phyloP scores from a whole-genome alignment of 1,140 invertebrate species.

The Macrostomum lignano region DNA sequence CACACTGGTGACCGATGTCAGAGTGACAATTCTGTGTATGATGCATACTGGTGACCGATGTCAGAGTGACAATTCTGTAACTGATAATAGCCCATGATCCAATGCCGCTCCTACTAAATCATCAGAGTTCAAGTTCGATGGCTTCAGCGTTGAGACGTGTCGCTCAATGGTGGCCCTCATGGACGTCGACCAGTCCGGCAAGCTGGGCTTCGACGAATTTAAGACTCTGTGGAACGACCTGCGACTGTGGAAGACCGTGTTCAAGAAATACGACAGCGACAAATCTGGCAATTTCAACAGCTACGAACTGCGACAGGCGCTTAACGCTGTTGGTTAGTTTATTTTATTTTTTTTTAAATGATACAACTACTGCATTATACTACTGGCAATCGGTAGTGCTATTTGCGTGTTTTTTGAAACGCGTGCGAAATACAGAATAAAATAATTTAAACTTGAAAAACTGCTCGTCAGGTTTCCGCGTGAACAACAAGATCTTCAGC shows the following conservation, averaged over 20 bases:
- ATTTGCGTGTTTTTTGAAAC: background rate
- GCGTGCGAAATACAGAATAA: background rate
- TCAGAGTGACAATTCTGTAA: no score
- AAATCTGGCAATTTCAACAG: constrained; percentile 47
- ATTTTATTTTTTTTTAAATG: constrained; percentile 1
- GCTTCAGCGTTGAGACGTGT: constrained; percentile 66
- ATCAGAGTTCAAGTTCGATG: constrained; percentile 44
- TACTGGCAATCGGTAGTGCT: no score
- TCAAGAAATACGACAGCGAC: constrained; percentile 54
- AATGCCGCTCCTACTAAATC: background rate
- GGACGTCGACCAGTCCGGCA: constrained; percentile 61
- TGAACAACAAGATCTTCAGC: constrained; percentile 4
- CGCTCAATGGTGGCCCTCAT: constrained; percentile 86
- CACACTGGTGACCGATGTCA: no score
- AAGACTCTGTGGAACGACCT: constrained; percentile 54
- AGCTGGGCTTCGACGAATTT: constrained; percentile 74
- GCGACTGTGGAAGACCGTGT: constrained; percentile 62
- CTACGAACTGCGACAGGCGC: constrained; percentile 51
- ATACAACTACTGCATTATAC: no score
- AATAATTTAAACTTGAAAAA: background rate
- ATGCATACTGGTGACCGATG: no score
- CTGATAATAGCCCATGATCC: no score
- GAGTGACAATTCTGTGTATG: no score
- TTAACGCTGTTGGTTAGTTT: constrained; percentile 32
- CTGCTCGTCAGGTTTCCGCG: constrained; percentile 1